Base-by-base conservation (phyloP, 2,797 vertebrate genomes). In the Neosilurus hyrtlii region DNA sequence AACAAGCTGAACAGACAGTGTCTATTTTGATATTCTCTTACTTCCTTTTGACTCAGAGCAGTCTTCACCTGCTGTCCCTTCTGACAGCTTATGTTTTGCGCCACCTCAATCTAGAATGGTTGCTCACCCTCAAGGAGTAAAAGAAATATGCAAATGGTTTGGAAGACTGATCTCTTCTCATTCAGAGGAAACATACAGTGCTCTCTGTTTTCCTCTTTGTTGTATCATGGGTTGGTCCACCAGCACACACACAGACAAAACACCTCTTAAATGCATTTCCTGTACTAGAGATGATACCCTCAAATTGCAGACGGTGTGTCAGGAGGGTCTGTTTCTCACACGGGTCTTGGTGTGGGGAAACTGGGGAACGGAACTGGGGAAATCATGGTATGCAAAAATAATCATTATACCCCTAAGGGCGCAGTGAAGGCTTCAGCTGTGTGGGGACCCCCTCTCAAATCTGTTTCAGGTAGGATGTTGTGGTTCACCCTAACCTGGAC, bases 111-210 rank as follows among this genome's bases (percentile, higher is more conserved):
- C 63, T 26, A 68, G 51, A 68, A 56, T 65, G 9, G 18, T 5
- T 14, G 18, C 6, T 79, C 77, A 62, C 30, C 37, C 2, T 54
- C 15, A 80, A 22, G 5, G 3, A 2, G 12, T 16, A 56, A 51
- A 78, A 65, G n/a, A 26, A 37, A 78, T 65, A 79, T 79, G 43
- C 43, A 62, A 65, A 65, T 79, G 61, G 24, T 79, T 79, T 79
- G 43, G 16, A 16, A 61, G 80, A 30, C 72, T 61, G 68, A 49
- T 72, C 76, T 52, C 49, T 20, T 52, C 49, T 26, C 75, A 63
- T 63, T 30, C 37, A 59, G 54, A 75, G 30, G 12, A 35, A 75
- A 61, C 73, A 76, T 10, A 52, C 24, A 56, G 9, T 73, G 30
- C 18, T 9, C 37, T 2, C 74, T 61, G 14, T 61, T 43, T 57